These are phyloP conservation scores for Coelinius sp. DNA, from an alignment of 2,888 invertebrate genomes.

Conservation along the genomic window DNA sequence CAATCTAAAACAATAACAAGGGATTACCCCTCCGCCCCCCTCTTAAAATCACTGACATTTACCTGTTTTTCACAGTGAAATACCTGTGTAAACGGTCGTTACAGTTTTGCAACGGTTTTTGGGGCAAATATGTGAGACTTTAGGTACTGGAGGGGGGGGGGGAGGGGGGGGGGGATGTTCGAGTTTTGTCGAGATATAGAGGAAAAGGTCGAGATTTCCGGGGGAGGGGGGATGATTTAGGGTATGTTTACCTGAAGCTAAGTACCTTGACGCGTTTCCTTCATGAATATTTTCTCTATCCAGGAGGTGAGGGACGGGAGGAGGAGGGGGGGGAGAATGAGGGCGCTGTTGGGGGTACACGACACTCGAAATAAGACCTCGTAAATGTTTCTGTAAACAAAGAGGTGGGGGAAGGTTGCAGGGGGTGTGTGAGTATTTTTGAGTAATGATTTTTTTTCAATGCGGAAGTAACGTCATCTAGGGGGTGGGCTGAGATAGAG, in stretches of 20 bases:
- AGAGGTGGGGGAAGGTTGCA: not conserved
- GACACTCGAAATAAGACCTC: conserved; percentile 51
- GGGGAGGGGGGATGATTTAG: conserved; percentile 55
- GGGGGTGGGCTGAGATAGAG: no score
- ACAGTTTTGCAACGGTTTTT: conserved; percentile 36
- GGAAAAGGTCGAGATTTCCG: conserved; percentile 39
- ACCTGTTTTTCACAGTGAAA: conserved; percentile 17
- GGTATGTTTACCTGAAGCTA: conserved; percentile 63
- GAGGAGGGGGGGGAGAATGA: no score
- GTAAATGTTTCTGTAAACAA: conserved; percentile 60
- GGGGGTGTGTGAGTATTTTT: not conserved
- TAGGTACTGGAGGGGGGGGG: conserved; percentile 12
- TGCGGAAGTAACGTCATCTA: no score
- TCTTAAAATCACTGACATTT: not conserved
- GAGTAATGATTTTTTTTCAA: not conserved
- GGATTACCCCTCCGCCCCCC: conserved; percentile 4
- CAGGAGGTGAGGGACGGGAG: not conserved
- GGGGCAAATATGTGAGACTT: conserved; percentile 29
- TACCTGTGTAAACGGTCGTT: conserved; percentile 30
- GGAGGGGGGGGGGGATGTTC: conserved; percentile 32
- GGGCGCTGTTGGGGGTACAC: no score
- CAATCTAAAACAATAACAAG: conserved; percentile 7
- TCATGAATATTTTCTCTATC: conserved; percentile 42
- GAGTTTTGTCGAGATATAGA: conserved; percentile 50
- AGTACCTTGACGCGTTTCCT: conserved; percentile 60